Conservation (phyloP, 2,113 vertebrate species). For the Indicator indicator region DNA sequence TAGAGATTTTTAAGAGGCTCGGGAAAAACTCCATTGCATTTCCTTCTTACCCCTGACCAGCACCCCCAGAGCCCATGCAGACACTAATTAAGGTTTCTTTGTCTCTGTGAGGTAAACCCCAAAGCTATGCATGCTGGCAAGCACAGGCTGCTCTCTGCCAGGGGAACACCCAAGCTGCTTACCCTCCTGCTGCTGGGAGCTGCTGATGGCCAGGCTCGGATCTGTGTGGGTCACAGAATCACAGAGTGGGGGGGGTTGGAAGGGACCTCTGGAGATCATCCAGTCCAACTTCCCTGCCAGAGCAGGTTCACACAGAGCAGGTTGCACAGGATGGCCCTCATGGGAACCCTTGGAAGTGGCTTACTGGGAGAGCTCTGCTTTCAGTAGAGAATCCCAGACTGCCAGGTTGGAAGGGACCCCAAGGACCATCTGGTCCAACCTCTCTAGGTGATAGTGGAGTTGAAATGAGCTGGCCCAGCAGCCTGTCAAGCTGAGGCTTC, state of each 20-base stretch:
- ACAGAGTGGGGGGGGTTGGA: too few species aligned
- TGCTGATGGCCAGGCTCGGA: fast-evolving
- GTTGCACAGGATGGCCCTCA: not conserved
- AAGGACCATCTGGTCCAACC: too few species aligned
- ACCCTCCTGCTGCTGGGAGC: not conserved
- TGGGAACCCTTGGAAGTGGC: not conserved
- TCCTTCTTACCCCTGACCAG: not conserved
- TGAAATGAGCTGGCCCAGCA: too few species aligned
- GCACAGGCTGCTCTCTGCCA: not conserved
- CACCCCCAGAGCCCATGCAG: not conserved
- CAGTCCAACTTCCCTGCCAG: too few species aligned
- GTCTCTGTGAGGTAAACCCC: conserved; percentile 31
- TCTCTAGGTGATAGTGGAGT: too few species aligned
- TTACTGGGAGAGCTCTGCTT: not conserved
- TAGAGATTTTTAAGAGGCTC: not conserved
- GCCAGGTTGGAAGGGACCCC: too few species aligned
- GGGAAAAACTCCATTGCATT: not conserved
- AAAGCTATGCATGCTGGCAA: not conserved
- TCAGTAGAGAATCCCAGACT: not conserved
- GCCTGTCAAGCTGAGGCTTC: too few species aligned
- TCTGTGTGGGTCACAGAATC: not conserved
- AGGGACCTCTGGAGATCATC: too few species aligned
- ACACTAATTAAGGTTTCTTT: conserved; percentile 13
- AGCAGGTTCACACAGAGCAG: too few species aligned
- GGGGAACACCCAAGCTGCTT: conserved; percentile 36